phyloP scores from a whole-genome alignment of 2,113 vertebrate genomes.

The Syrmaticus mikado region DNA sequence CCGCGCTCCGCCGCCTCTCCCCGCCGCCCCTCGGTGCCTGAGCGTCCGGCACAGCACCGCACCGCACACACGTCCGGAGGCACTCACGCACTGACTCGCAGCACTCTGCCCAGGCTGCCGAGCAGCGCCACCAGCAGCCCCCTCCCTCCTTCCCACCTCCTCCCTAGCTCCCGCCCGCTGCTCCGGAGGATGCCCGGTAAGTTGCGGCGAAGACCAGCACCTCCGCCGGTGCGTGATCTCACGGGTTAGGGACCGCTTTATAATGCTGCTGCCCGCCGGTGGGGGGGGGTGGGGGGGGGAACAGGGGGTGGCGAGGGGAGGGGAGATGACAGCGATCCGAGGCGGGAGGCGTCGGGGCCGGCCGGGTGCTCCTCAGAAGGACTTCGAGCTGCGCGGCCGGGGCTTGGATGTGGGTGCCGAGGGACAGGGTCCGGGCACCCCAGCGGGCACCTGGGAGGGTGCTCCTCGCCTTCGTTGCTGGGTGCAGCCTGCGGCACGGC shows the following conservation, averaged over 20 bases:
- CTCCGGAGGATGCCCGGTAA: constrained; percentile 32
- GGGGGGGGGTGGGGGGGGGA: neutral
- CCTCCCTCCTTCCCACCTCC: neutral
- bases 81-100: neutral
- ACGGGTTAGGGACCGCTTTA: neutral
- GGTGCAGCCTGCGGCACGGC: constrained; percentile 11
- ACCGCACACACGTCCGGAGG: neutral
- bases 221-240: neutral
- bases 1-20: constrained; percentile 60
- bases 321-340: constrained; percentile 35
- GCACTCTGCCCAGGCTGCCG: constrained; percentile 1
- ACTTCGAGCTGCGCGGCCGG: constrained; percentile 33
- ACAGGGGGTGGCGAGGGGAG: neutral
- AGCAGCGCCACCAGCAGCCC: neutral
- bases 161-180: neutral
- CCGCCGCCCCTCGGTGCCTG: neutral
- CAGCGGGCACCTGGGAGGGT: constrained; percentile 7
- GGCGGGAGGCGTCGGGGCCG: neutral
- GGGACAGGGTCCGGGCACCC: neutral
- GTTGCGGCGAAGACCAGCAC: neutral
- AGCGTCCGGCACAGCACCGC: neutral
- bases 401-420: constrained; percentile 40
- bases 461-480: neutral
- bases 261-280: neutral
- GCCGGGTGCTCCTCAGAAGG: constrained; percentile 37